Percentiles rank a stretch among this genome's conserved stretches.
Evolutionary conservation across 2,888 invertebrate species (phyloP).

Genomic region (Ethmia dodecea): DNA sequence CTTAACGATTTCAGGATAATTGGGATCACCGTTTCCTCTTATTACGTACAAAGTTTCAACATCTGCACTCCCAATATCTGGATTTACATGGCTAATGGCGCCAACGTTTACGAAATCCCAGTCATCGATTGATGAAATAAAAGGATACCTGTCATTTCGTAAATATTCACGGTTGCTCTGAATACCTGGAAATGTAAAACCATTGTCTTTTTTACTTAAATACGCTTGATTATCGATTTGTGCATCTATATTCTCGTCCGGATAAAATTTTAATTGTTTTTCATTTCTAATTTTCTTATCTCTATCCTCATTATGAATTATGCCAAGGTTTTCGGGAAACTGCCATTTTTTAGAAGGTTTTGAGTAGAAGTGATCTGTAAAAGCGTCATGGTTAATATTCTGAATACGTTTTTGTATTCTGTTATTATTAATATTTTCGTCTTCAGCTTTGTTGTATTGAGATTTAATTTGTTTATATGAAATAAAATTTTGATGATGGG

Average conservation of each 20-base stretch:
- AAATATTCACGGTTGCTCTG: slow-evolving; percentile 17
- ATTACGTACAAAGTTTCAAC: slow-evolving; percentile 48
- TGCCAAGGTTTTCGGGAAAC: slow-evolving; percentile 46
- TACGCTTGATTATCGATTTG: slow-evolving; percentile 8
- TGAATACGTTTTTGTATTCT: slow-evolving; percentile 51
- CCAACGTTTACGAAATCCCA: not conserved
- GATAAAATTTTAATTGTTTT: slow-evolving; percentile 17
- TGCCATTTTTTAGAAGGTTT: too few species aligned
- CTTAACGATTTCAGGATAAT: slow-evolving; percentile 59
- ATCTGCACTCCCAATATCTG: not conserved
- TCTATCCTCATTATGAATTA: too few species aligned
- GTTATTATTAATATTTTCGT: too few species aligned
- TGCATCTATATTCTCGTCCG: not conserved
- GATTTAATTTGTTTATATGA: slow-evolving; percentile 24
- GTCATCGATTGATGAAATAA: too few species aligned
- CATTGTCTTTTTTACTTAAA: slow-evolving; percentile 25
- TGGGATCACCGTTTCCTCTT: slow-evolving; percentile 66
- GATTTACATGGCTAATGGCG: not conserved
- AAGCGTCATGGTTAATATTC: slow-evolving; percentile 34
- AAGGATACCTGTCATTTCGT: slow-evolving; percentile 1
- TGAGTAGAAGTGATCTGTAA: slow-evolving; percentile 21
- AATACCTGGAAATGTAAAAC: slow-evolving; percentile 24
- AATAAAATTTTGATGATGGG: slow-evolving; percentile 28
- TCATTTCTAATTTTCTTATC: slow-evolving; percentile 15
- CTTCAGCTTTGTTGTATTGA: slow-evolving; percentile 20